A percentile compares a stretch with the other conserved stretches of the same genome.
Evolutionary conservation across 2,113 vertebrate species (phyloP).

Genomic region (Pachycephala philippinensis): DNA sequence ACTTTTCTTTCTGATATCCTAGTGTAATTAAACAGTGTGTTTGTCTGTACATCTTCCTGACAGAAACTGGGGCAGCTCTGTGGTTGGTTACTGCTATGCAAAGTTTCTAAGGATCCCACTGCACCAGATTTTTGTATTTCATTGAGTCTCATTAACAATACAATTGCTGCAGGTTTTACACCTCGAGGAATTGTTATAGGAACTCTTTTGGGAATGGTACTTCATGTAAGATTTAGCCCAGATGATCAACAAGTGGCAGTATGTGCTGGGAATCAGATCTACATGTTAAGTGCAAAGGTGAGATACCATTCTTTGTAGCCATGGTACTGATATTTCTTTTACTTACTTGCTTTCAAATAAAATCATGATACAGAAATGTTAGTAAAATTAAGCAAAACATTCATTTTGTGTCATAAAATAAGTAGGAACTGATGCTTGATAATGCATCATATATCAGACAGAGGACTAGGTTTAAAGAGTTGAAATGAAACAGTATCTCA

Average conservation of each 20-base stretch:
- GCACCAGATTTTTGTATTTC: neutral
- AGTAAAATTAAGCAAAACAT: neutral
- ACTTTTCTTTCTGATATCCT: neutral
- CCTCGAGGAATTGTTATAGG: constrained; percentile 77
- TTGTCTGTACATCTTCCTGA: neutral
- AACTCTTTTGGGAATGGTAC: constrained; percentile 70
- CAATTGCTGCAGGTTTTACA: constrained; percentile 67
- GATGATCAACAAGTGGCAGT: constrained; percentile 73
- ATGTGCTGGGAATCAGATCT: constrained; percentile 71
- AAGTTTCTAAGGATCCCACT: neutral
- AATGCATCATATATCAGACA: neutral
- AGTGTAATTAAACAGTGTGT: neutral
- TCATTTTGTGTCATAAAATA: neutral
- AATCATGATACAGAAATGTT: neutral
- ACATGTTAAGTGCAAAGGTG: constrained; percentile 79
- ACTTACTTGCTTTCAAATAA: neutral
- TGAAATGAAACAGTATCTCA: neutral
- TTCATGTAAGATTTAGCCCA: constrained; percentile 77
- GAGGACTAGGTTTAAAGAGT: neutral
- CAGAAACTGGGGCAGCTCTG: neutral
- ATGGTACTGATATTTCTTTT: neutral
- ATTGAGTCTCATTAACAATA: neutral
- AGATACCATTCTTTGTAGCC: neutral
- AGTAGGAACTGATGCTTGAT: neutral
- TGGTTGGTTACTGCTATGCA: neutral